These are phyloP conservation scores for Andrena chrysosceles DNA, from an alignment of 2,888 invertebrate species.

Conservation along the genomic window DNA sequence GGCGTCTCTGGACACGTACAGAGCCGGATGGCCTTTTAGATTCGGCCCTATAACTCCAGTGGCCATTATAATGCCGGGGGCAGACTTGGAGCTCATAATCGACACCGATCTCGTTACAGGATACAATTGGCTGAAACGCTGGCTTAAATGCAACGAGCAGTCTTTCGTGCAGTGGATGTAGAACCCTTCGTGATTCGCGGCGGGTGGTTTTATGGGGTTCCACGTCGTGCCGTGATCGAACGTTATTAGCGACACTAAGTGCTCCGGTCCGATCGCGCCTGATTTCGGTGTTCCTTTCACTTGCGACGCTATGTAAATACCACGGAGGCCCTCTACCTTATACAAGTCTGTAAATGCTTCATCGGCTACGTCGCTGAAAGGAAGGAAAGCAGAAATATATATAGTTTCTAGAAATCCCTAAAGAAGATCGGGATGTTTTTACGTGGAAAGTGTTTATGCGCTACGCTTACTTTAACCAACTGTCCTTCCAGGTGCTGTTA, in stretches of 20 bases:
- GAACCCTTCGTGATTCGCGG: constrained; percentile 89
- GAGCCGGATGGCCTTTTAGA: constrained; percentile 92
- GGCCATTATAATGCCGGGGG: constrained; percentile 95
- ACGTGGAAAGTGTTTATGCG: background rate
- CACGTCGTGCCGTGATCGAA: constrained; percentile 95
- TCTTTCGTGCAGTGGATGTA: constrained; percentile 89
- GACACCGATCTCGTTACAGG: constrained; percentile 92
- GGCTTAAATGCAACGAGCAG: constrained; percentile 95
- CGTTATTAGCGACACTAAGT: constrained; percentile 92
- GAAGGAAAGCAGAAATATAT: background rate
- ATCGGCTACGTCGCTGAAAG: constrained; percentile 90
- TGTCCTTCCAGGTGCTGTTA: constrained; percentile 92
- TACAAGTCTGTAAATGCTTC: constrained; percentile 95
- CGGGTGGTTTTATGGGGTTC: constrained; percentile 91
- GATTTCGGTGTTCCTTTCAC: constrained; percentile 87
- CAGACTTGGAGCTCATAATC: constrained; percentile 94
- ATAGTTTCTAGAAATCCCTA: background rate
- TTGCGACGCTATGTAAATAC: constrained; percentile 95
- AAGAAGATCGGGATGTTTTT: background rate
- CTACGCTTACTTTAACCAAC: constrained; percentile 92
- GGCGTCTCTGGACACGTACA: constrained; percentile 93
- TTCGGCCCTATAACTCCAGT: constrained; percentile 93
- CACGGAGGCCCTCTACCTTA: constrained; percentile 93
- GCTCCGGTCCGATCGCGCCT: constrained; percentile 89
- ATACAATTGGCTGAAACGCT: constrained; percentile 93